Evolutionary conservation across 2,113 vertebrate species (phyloP).

Genomic region (Antidorcas marsupialis): DNA sequence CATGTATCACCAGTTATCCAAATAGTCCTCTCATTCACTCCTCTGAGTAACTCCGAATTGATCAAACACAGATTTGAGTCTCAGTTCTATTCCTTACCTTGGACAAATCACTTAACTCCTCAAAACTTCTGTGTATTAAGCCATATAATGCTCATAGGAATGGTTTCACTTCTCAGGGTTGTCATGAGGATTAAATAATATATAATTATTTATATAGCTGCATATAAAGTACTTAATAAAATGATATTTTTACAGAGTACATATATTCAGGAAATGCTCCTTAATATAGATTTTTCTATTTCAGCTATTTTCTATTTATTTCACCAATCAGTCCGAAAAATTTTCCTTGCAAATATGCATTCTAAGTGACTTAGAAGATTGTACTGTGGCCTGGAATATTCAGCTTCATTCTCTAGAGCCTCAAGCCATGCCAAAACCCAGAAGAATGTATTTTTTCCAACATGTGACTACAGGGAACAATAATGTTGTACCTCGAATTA

Average conservation of each 20-base stretch:
- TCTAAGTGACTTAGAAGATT: not conserved
- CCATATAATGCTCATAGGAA: not conserved
- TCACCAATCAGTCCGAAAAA: not conserved
- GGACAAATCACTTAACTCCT: not conserved
- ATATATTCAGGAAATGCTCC: not conserved
- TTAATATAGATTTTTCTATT: not conserved
- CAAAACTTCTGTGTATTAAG: not conserved
- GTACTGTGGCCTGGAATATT: not conserved
- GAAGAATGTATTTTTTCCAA: constrained; percentile 6
- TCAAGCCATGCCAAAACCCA: not conserved
- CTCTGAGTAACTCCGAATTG: not conserved
- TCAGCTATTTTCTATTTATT: not conserved
- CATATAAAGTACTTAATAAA: not conserved
- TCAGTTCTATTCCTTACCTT: not conserved
- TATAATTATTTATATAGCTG: not conserved
- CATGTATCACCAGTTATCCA: not conserved
- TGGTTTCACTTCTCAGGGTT: not conserved
- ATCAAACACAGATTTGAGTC: not conserved
- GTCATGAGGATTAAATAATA: not conserved
- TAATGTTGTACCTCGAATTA: constrained; percentile 54
- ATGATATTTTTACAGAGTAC: not conserved
- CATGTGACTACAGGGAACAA: constrained; percentile 23
- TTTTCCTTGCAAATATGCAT: not conserved
- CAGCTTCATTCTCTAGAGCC: not conserved
- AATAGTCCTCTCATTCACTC: not conserved